Evolutionary conservation across 1,140 invertebrate species (phyloP), one percentile per base, ranked within the genome.

Genomic region (Drosophila takahashii): DNA sequence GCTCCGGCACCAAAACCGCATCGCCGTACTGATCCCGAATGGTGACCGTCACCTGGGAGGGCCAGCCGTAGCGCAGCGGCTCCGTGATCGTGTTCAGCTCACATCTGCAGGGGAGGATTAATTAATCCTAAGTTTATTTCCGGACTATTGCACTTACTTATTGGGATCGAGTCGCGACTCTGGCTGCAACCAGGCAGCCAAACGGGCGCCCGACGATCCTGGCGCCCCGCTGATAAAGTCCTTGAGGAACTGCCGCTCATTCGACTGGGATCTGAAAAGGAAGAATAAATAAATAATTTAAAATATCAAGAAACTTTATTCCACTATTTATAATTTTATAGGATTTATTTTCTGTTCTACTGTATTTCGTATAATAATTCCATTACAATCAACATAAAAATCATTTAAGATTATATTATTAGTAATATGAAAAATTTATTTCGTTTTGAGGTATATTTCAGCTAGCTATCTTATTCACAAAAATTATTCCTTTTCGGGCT

Each of bases 171-270:
- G 95, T 59, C 96, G 96, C 9, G 98, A 96, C 81, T 98, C 97
- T 0, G 98, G 97, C 87, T 99, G 97, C 37, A 99, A 92, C 98
- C 98, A 99, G 92, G 97, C 95, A 1, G 98, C 97, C 53, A 99
- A 93, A 54, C 98, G 94, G 29, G 97, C 98, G 0, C 98, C 98
- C 71, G 97, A 97, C 0, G 97, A 98, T 2, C 96, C 97, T 10
- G 96, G 94, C 0, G 95, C 95, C 61, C 97, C 97, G 8, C 95
- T 94, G 15, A 99, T 97, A 81, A 99, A 98, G 92, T 99, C 98
- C 47, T 96, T 95, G 13, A 99, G 95, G 92, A 99, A 99, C 48
- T 97, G 95, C n/a, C 97, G 94, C 90, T 99, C 98, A 92, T 98
- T 98, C 26, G 97, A 97, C 85, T 97, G 95, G 71, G 94, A 95